phyloP scores from a whole-genome alignment of 2,888 invertebrate genomes.

The Nomada lathburiana region DNA sequence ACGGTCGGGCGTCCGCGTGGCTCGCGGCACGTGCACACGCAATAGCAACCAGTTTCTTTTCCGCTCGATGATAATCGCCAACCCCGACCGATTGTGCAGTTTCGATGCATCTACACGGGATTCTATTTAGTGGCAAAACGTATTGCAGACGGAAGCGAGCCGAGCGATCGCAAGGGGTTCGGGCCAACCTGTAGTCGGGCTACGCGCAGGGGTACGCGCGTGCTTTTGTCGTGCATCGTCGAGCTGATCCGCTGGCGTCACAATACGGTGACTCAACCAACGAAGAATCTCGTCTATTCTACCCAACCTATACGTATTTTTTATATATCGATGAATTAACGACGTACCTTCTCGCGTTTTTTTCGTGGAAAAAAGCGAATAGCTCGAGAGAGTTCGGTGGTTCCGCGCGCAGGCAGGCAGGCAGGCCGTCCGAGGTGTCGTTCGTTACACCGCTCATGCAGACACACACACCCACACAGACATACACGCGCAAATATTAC shows the following conservation, averaged over 20 bases:
- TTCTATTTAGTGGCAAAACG: background rate
- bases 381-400: slow-evolving; percentile 58
- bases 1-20: background rate
- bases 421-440: slow-evolving; percentile 59
- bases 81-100: background rate
- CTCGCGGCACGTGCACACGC: background rate
- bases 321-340: slow-evolving; percentile 64
- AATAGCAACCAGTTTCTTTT: background rate
- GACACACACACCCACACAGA: background rate
- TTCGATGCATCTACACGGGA: background rate
- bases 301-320: slow-evolving; percentile 65
- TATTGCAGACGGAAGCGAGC: slow-evolving; percentile 3
- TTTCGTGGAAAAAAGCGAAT: slow-evolving; percentile 61
- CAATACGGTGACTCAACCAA: slow-evolving; percentile 67
- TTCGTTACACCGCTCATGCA: slow-evolving; percentile 38
- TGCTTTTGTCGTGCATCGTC: slow-evolving; percentile 56
- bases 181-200: background rate
- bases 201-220: background rate
- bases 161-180: slow-evolving; percentile 1
- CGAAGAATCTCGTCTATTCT: slow-evolving; percentile 71
- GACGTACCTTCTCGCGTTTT: slow-evolving; percentile 64
- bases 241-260: slow-evolving; percentile 58
- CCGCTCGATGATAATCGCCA: background rate
- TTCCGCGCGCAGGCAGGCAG: slow-evolving; percentile 41
- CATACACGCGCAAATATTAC: background rate